Base-by-base conservation (phyloP, 37 sponge, comb jelly and placozoan genomes). In the Ianthella basta region DNA sequence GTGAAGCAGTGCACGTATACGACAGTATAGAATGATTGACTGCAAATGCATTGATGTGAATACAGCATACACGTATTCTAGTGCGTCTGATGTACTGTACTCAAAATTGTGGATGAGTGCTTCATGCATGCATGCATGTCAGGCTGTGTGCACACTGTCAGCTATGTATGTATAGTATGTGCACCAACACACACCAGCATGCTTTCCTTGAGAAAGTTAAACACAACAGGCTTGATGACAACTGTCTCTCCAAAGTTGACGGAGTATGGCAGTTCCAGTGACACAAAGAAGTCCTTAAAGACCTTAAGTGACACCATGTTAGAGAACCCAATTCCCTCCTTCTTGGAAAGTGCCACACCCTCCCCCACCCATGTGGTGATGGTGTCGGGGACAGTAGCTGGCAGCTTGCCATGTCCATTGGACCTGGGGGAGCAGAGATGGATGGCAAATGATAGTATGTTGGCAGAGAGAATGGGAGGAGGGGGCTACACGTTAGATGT, bases 361-460 rank as follows among this genome's bases (percentile, higher is more conserved):
- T 89, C 85, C 29, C 81, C 85, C 16, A 57, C n/a, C 89, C 89
- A 89, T 1, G 89, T 85, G 64, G 89, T 89, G 38, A 89, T 85
- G 74, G 85, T 89, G 73, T 89, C 89, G 36, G 89, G 89, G 44
- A 53, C 86, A 44, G 30, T 50, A 44, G 85, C 18, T 59, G 78
- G 59, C 38, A 84, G 24, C n/a, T 13, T 56, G 25, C 66, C 70
- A 20, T 29, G 16, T 1, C 89, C 89, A 34, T 55, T 29, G 12
- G 41, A 15, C 54, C 89, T 88, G 80, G 20, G 40, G 0, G 60
- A 53, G 41, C 13, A 32, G 34, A 30, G 2, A 33, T 23, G 27
- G 27, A 61, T 27, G 63, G n/a, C 25, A 61, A 4, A 61, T 25
- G 4, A 44, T 8, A 10, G 3, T 44, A 44, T 44, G 8, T 44